Base-by-base conservation (phyloP, 2,797 vertebrate genomes). In the Falco berigora region DNA sequence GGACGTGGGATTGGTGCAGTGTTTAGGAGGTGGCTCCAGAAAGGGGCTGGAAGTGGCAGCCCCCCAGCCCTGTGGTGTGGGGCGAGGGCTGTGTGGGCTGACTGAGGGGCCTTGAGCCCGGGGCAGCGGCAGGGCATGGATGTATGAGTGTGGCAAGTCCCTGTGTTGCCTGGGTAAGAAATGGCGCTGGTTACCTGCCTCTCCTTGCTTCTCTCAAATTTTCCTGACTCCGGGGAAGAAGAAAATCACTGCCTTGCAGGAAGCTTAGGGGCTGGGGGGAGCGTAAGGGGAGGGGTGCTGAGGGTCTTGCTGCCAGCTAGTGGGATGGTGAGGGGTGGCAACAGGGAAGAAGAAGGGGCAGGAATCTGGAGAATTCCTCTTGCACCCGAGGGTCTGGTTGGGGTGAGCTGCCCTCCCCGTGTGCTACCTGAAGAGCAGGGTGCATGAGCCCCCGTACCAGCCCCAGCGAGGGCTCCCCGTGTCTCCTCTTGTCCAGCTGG, bases 81-180 rank as follows among this genome's bases (percentile, higher is more conserved):
- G 46, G 14, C 1, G 3, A 67, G 28, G 38, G 46, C 67, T 38
- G 49, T 23, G 36, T 2, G 5, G 56, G 86, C 56, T 18, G 73
- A 21, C 64, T 44, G 46, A 49, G 49, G 27, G 6, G 38, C 3
- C 2, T 5, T 10, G 47, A 52, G 81, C 38, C 50, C 4, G 1
- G 24, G n/a, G 40, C 25, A 28, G 42, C 3, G 6, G 28, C 52
- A 42, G 46, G 86, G 23, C 46, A 8, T 1, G 10, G 59, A 56
- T 68, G 22, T 20, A 4, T 25, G 40, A 56, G 56, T 2, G 0
- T 8, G 71, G 69, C 34, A 46, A 5, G 3, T 22, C 28, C 36
- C 46, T 2, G 2, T 1, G 3, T 62, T 56, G 36, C n/a, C 38
- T 1, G 3, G 55, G 18, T 1, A 4, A 52, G 58, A 9, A 2